Evolutionary conservation across 92 coral and sea anemone species (phyloP), one percentile per base, ranked within the genome.

Genomic region (Umimayanthus chanpuru): DNA sequence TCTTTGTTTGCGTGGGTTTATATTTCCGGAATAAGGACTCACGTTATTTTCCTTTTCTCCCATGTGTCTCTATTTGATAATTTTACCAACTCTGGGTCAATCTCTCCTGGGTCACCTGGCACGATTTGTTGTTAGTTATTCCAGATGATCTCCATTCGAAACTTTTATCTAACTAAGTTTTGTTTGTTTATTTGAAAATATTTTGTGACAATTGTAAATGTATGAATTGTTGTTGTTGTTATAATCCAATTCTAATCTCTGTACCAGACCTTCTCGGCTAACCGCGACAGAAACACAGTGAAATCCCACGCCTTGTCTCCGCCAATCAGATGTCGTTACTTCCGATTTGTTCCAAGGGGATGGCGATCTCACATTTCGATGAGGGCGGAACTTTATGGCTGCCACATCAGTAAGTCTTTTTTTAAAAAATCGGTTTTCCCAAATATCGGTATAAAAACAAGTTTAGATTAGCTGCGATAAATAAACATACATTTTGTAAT

Each of bases 311-410:
- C 88, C 77, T 85, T 95, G 49, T 84, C 70, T 11, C 98, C 98
- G 18, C 81, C 94, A 64, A 91, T 95, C 78, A 82, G 93, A 76
- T 93, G 90, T 21, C 92, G 97, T 21, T 91, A 30, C 77, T 79
- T 95, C 49, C 89, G 95, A 5, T 84, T 95, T n/a, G 77, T 86
- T 76, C 98, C 98, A 0, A 87, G 93, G 82, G 76, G 73, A 18
- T 95, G 95, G 95, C 88, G 92, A 14, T 18, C 86, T 32, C 90
- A 92, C 74, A 90, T 94, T 36, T 85, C 92, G n/a, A 89, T 95
- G 95, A 91, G 98, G 88, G 89, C 88, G 41, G 98, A 95, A 81
- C 92, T 94, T 86, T 94, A 93, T 44, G 96, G 96, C 87, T 95
- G 96, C 61, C 73, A 72, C 25, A 81, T 90, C 70, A 91, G 97